Conservation (phyloP, 2,113 vertebrate genomes). For the Cranoglanis bouderius region DNA sequence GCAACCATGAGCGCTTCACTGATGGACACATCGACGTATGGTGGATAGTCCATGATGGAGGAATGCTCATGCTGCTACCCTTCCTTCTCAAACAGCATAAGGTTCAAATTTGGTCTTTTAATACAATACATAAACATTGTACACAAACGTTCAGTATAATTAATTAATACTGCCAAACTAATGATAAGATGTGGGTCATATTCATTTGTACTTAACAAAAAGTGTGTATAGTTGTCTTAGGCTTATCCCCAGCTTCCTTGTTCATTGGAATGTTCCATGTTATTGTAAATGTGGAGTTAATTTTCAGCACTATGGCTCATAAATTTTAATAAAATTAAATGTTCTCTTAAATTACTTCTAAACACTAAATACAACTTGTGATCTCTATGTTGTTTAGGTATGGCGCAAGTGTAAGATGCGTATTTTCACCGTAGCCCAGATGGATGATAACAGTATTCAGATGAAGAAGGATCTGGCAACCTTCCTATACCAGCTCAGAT, state of each 20-base stretch:
- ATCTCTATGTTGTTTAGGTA: conserved; percentile 74
- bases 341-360: neutral
- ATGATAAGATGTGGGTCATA: neutral
- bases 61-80: conserved; percentile 97
- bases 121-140: neutral
- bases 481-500: conserved; percentile 94
- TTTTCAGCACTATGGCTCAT: neutral
- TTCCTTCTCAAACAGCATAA: conserved; percentile 98
- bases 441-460: conserved; percentile 99
- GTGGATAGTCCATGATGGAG: conserved; percentile 99
- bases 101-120: conserved; percentile 65
- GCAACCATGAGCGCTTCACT: conserved; percentile 94
- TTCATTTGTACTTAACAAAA: neutral
- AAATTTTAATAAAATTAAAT: neutral
- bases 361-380: neutral
- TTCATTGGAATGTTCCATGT: neutral
- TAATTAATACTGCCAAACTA: neutral
- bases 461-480: conserved; percentile 97
- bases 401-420: conserved; percentile 98
- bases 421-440: conserved; percentile 97
- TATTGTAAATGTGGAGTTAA: neutral
- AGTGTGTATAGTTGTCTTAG: neutral
- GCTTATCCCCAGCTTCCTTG: neutral
- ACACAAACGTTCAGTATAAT: neutral
- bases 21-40: conserved; percentile 97